A percentile compares a stretch with the other conserved stretches of the same genome.
These are phyloP conservation scores for Hepsetus odoe DNA, from an alignment of 2,113 vertebrate genomes.

Conservation along the genomic window DNA sequence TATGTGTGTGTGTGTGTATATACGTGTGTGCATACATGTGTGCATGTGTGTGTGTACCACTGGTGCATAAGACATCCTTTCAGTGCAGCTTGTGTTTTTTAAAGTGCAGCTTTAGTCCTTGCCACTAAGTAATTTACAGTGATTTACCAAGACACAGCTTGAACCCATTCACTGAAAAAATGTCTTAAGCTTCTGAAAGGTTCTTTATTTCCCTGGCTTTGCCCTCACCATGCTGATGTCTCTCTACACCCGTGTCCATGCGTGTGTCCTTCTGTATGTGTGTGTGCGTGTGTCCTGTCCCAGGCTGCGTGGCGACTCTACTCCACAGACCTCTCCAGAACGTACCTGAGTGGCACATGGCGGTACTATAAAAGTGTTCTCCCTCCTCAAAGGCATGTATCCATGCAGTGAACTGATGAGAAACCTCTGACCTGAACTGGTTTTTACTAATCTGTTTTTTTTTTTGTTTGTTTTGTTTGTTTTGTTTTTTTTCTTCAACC, in stretches of 20 bases:
- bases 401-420: slow-evolving; percentile 72
- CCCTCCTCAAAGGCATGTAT: slow-evolving; percentile 88
- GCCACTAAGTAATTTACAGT: not conserved
- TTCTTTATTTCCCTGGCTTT: slow-evolving; percentile 38
- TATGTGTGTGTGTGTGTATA: not conserved
- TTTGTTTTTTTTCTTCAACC: slow-evolving; percentile 69
- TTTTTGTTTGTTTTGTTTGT: slow-evolving; percentile 54
- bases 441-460: slow-evolving; percentile 81
- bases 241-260: slow-evolving; percentile 52
- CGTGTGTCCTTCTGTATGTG: slow-evolving; percentile 29
- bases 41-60: not conserved
- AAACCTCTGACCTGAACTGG: slow-evolving; percentile 73
- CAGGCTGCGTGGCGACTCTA: slow-evolving; percentile 87
- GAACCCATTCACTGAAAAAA: slow-evolving; percentile 41
- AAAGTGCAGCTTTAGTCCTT: not conserved
- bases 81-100: slow-evolving; percentile 20
- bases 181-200: slow-evolving; percentile 42
- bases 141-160: not conserved
- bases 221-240: slow-evolving; percentile 54
- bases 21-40: not conserved
- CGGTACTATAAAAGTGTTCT: slow-evolving; percentile 85
- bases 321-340: slow-evolving; percentile 81
- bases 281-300: slow-evolving; percentile 62
- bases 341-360: slow-evolving; percentile 85
- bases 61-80: slow-evolving; percentile 44